phyloP scores from a whole-genome alignment of 2,797 vertebrate species.

The Chelonia mydas region DNA sequence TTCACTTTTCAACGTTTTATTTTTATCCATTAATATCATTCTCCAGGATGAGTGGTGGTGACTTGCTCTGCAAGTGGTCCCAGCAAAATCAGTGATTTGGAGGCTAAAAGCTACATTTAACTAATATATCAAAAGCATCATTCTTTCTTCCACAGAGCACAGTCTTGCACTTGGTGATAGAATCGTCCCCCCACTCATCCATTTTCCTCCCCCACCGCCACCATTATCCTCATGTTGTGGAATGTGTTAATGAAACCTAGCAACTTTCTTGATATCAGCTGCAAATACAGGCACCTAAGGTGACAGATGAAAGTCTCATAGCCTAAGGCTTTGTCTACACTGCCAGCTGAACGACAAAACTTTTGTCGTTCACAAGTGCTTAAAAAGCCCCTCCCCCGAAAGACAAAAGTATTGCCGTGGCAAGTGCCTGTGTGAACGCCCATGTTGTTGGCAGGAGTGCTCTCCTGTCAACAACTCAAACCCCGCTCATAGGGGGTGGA shows the following conservation, averaged over 20 bases:
- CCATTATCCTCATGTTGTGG: background rate
- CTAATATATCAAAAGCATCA: background rate
- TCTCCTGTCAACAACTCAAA: no score
- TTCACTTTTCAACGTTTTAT: background rate
- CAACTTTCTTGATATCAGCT: background rate
- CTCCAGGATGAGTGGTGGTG: background rate
- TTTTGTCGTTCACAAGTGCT: no score
- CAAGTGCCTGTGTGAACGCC: no score
- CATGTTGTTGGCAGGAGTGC: no score
- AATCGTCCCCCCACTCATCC: background rate
- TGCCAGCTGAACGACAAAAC: no score
- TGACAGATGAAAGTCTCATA: fast-evolving
- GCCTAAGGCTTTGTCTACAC: background rate
- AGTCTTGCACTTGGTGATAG: background rate
- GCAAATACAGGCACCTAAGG: background rate
- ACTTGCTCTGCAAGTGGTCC: background rate
- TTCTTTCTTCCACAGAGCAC: background rate
- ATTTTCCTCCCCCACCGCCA: fast-evolving
- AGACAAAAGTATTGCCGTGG: no score
- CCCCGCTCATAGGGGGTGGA: no score
- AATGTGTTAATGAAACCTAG: fast-evolving
- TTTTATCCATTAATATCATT: background rate
- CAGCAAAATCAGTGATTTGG: background rate
- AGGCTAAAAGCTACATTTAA: background rate
- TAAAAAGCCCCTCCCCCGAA: no score